Percentiles rank a stretch among this genome's conserved stretches.
phyloP scores from a whole-genome alignment of 2,113 vertebrate genomes.

The Toxotes chatareus region DNA sequence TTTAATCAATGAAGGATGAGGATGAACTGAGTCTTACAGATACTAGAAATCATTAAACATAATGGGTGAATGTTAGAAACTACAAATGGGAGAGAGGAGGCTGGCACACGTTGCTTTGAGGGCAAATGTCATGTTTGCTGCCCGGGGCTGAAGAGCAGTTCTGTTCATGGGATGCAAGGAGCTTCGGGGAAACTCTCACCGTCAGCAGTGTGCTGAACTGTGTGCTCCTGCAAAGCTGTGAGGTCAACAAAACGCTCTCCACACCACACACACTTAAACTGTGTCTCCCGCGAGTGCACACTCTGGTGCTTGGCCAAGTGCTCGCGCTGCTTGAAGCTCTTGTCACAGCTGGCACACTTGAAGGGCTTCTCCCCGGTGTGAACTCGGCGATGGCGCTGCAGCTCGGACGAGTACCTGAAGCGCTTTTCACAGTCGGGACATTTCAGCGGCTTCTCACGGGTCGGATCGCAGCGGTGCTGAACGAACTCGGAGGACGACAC shows the following conservation, averaged over 20 bases:
- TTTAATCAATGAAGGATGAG: slow-evolving; percentile 35
- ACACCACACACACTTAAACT: slow-evolving; percentile 98
- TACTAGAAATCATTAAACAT: slow-evolving; percentile 39
- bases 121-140: slow-evolving; percentile 25
- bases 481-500: slow-evolving; percentile 96
- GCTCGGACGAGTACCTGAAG: slow-evolving; percentile 95
- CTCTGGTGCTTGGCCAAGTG: slow-evolving; percentile 98
- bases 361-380: slow-evolving; percentile 98
- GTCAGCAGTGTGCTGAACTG: slow-evolving; percentile 93
- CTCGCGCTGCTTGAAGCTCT: slow-evolving; percentile 97
- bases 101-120: slow-evolving; percentile 44
- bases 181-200: slow-evolving; percentile 92
- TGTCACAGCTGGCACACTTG: slow-evolving; percentile 95
- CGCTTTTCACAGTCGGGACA: slow-evolving; percentile 97
- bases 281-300: slow-evolving; percentile 94
- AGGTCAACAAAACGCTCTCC: slow-evolving; percentile 95
- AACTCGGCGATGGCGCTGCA: slow-evolving; percentile 94
- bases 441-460: slow-evolving; percentile 94
- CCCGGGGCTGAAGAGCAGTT: slow-evolving; percentile 1
- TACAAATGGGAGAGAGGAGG: slow-evolving; percentile 45
- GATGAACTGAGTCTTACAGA: slow-evolving; percentile 28
- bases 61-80: slow-evolving; percentile 38
- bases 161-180: slow-evolving; percentile 87
- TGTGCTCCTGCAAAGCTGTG: slow-evolving; percentile 94
- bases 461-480: slow-evolving; percentile 95